Conservation (phyloP, 2,113 vertebrate species). For the Vulpes lagopus region DNA sequence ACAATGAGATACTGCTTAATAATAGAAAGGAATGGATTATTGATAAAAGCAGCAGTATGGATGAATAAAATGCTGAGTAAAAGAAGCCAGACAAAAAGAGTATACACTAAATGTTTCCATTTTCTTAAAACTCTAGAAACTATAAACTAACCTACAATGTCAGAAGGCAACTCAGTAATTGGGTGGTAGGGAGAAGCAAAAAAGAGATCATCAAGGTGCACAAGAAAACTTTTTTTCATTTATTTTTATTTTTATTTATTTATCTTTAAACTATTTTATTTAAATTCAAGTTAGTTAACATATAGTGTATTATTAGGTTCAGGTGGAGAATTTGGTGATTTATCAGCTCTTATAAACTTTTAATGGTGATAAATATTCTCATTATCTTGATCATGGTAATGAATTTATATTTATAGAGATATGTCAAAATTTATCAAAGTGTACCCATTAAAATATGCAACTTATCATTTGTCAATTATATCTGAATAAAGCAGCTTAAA, state of each 20-base stretch:
- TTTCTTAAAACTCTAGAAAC: background rate
- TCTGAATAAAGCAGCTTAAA: conserved; percentile 26
- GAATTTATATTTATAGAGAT: background rate
- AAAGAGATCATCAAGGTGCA: background rate
- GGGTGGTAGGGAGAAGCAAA: background rate
- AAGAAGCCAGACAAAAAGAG: background rate
- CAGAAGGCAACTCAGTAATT: background rate
- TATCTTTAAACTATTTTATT: background rate
- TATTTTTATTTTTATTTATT: background rate
- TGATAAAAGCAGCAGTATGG: background rate
- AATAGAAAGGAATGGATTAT: background rate
- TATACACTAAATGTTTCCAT: background rate
- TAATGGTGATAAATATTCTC: background rate
- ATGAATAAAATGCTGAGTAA: background rate
- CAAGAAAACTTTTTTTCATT: background rate
- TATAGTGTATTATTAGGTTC: background rate
- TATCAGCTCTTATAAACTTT: background rate
- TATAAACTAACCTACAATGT: background rate
- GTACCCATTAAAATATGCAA: background rate
- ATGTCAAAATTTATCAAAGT: background rate
- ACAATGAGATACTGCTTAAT: background rate
- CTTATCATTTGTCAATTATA: background rate
- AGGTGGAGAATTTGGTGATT: background rate
- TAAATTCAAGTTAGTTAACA: background rate
- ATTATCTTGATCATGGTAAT: background rate